phyloP scores from a whole-genome alignment of 1,140 invertebrate species.

The Meloidogyne exigua region DNA sequence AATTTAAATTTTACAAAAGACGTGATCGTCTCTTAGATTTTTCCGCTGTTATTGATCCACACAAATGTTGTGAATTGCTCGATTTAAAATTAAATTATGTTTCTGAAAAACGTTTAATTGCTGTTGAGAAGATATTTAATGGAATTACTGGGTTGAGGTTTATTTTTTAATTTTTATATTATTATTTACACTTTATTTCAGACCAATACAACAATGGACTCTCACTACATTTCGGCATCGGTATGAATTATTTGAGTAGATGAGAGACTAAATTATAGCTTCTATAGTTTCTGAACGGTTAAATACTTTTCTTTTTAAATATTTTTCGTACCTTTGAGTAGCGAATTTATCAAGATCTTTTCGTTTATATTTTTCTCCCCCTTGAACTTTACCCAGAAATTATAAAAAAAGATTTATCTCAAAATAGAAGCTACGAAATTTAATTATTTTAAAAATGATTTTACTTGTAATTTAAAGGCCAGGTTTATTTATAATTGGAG shows the following conservation, averaged over 20 bases:
- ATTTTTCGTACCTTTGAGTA: no score
- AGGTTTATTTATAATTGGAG: slow-evolving; percentile 38
- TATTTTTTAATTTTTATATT: background rate
- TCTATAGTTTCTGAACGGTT: no score
- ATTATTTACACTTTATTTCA: slow-evolving; percentile 21
- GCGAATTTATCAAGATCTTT: no score
- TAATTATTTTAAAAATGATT: no score
- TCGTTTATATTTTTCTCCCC: no score
- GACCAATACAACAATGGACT: slow-evolving; percentile 42
- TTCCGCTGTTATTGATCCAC: slow-evolving; percentile 26
- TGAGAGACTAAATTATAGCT: no score
- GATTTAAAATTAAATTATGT: slow-evolving; percentile 11
- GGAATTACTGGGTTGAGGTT: slow-evolving; percentile 27
- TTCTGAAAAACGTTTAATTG: slow-evolving; percentile 7
- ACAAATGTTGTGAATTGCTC: slow-evolving; percentile 1
- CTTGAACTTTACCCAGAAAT: no score
- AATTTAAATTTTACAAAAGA: slow-evolving; percentile 43
- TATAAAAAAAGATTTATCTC: no score
- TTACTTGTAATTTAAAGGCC: slow-evolving; percentile 12
- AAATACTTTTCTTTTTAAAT: no score
- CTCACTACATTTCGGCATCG: slow-evolving; percentile 39
- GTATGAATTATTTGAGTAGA: background rate
- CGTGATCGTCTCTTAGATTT: slow-evolving; percentile 20
- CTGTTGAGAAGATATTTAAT: slow-evolving; percentile 3
- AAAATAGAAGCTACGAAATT: no score